A percentile compares a stretch with the other conserved stretches of the same genome.
Evolutionary conservation across 2,113 vertebrate species (phyloP).

Genomic region (Crotalus helleri): DNA sequence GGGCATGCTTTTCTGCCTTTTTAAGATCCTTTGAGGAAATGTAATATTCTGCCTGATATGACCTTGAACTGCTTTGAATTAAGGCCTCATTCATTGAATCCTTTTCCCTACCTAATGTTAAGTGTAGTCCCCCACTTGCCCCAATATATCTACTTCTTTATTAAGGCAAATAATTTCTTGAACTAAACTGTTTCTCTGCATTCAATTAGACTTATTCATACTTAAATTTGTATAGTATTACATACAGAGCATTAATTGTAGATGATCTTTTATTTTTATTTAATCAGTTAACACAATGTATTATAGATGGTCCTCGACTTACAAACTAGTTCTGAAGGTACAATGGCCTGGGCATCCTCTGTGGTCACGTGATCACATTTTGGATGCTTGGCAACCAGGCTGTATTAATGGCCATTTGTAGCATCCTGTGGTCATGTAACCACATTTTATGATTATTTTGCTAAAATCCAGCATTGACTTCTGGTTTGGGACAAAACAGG

Average conservation of each 20-base stretch:
- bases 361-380: too few species aligned
- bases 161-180: not conserved
- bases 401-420: too few species aligned
- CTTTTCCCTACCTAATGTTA: not conserved
- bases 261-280: not conserved
- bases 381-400: too few species aligned
- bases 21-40: too few species aligned
- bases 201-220: not conserved
- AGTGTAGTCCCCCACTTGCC: not conserved
- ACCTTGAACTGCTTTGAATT: not conserved
- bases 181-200: not conserved
- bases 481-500: too few species aligned
- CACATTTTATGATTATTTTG: too few species aligned
- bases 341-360: too few species aligned
- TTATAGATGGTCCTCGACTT: not conserved
- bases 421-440: too few species aligned
- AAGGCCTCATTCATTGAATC: not conserved
- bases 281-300: conserved; percentile 33
- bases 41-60: not conserved
- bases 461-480: too few species aligned
- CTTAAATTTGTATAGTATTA: not conserved
- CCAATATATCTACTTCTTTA: not conserved
- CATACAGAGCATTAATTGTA: not conserved
- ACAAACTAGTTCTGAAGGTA: too few species aligned
- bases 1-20: too few species aligned